Evolutionary conservation across 2,113 vertebrate species (phyloP), one percentile per base, ranked within the genome.

Genomic region (Empidonax alnorum): DNA sequence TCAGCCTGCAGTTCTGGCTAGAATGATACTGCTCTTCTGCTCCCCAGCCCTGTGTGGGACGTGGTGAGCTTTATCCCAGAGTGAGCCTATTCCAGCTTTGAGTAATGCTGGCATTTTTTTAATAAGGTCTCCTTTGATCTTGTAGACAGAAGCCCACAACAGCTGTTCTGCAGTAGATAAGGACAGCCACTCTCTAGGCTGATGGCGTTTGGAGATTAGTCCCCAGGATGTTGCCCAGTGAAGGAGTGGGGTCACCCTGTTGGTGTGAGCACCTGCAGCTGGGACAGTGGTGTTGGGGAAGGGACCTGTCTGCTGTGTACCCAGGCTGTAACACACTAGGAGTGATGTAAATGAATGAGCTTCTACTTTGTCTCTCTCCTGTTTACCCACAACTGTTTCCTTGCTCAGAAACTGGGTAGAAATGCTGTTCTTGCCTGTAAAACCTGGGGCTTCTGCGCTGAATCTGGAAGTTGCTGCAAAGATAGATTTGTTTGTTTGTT

Each of bases 81-180:
- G 31, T 2, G 0, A 83, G 79, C 65, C 12, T 44, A 28, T 79
- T 68, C 68, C 93, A 90, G 79, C 86, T 79, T 39, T 93, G 92
- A 95, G 87, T 63, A 65, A 50, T 7, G 24, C 75, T 61, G 93
- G n/a, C 28, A 80, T 33, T 7, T 14, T 42, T 42, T 72, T 92
- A 89, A 73, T 22, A 7, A 63, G 50, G 63, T 96, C 59, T 44
- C 12, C 91, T 97, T 96, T 97, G 93, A 96, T 96, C 76, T 91
- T 53, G 58, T 61, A 95, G 85, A 65, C 61, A 94, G 90, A 62
- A 95, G 88, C 37, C 87, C 58, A 8, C 79, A 83, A 33, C 92
- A 97, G 97, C 96, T 97, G 97, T 84, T 92, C 65, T 73, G 89
- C 58, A 56, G 10, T 2, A 84, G 89, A 89, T 92, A 76, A 92